phyloP scores from a whole-genome alignment of 2,888 invertebrate genomes.

The Lumbricus terrestris region DNA sequence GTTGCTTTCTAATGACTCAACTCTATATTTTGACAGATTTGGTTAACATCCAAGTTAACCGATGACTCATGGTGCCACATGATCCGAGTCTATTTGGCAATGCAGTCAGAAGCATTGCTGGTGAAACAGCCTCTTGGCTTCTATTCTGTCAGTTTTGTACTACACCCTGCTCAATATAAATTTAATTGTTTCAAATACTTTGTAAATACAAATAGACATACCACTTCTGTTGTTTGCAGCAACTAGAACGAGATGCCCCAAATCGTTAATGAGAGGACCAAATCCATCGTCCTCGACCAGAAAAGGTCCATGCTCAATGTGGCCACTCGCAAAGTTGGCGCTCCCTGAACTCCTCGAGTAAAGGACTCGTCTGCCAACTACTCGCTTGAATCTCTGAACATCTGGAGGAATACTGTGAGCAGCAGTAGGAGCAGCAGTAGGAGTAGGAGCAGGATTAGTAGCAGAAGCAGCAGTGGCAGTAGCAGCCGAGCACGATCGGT shows the following conservation, averaged over 20 bases:
- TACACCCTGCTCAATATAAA: not conserved
- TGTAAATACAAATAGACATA: not conserved
- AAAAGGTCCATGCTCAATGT: not conserved
- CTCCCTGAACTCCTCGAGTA: not conserved
- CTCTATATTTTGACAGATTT: not conserved
- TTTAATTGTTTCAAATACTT: not conserved
- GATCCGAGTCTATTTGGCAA: not conserved
- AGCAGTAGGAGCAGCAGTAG: no score
- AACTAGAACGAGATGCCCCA: not conserved
- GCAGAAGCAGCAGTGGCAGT: no score
- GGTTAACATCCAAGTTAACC: not conserved
- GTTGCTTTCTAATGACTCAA: not conserved
- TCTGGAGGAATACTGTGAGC: not conserved
- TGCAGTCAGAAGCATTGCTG: not conserved
- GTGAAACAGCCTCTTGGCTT: not conserved
- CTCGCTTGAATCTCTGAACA: not conserved
- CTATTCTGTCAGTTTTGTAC: not conserved
- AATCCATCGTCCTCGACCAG: not conserved
- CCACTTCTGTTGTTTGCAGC: not conserved
- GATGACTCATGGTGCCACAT: not conserved
- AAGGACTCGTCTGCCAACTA: not conserved
- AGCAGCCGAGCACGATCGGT: slow-evolving; percentile 28
- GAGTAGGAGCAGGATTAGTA: no score
- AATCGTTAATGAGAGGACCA: not conserved
- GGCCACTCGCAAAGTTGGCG: not conserved